phyloP scores from a whole-genome alignment of 2,797 vertebrate genomes.

The Catamblyrhynchus diadema region DNA sequence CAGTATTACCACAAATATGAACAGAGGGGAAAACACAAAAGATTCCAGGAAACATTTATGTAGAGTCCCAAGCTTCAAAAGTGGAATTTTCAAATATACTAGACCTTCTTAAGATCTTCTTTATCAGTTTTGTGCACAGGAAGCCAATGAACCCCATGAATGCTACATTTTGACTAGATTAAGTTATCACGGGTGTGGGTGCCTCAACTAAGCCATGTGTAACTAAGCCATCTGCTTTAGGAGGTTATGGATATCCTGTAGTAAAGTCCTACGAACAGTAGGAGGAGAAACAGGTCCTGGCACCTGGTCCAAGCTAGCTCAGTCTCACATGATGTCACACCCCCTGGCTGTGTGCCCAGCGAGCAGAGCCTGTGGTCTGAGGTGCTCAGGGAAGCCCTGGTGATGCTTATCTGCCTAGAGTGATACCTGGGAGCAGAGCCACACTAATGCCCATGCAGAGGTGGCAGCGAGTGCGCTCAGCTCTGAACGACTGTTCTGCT shows the following conservation, averaged over 20 bases:
- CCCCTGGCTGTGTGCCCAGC: neutral
- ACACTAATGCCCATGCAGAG: conserved; percentile 50
- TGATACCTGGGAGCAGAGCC: conserved; percentile 47
- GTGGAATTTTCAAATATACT: neutral
- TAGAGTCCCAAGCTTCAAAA: neutral
- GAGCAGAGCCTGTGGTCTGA: neutral
- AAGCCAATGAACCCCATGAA: neutral
- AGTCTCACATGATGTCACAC: neutral
- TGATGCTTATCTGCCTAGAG: neutral
- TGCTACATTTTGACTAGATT: neutral
- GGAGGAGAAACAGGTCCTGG: neutral
- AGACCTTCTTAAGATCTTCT: neutral
- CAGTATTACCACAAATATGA: neutral
- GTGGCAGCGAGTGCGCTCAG: conserved; percentile 34
- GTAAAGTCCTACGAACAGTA: neutral
- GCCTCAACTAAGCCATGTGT: neutral
- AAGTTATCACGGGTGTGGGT: neutral
- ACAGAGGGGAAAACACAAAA: neutral
- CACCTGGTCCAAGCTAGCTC: neutral
- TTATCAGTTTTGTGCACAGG: neutral
- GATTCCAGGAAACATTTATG: neutral
- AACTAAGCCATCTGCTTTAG: neutral
- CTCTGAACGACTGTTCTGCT: conserved; percentile 53
- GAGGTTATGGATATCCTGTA: neutral
- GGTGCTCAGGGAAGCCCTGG: neutral